These are phyloP conservation scores for Cristatella mucedo DNA, from an alignment of 2,888 invertebrate genomes.

Conservation along the genomic window DNA sequence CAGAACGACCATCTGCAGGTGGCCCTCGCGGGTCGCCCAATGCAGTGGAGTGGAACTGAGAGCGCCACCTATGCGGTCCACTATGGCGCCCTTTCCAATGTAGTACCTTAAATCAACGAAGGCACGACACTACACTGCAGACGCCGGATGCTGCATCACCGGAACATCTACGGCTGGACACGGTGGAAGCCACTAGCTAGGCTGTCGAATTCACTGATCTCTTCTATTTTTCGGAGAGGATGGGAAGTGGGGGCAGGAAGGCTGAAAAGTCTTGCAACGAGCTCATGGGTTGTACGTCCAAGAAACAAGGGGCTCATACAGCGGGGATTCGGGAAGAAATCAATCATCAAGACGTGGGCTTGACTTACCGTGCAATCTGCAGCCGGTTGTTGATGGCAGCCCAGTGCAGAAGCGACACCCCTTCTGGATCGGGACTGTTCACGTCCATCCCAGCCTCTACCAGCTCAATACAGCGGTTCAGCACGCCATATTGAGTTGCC, in stretches of 20 bases:
- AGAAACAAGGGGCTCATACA: too few relatives aligned
- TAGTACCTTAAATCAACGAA: slow-evolving; percentile 46
- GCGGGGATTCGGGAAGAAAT: too few relatives aligned
- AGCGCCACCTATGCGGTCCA: slow-evolving; percentile 90
- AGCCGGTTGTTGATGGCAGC: slow-evolving; percentile 92
- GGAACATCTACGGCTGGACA: too few relatives aligned
- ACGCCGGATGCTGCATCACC: background rate
- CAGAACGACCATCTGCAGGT: slow-evolving; percentile 61
- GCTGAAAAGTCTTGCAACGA: too few relatives aligned
- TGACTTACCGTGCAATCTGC: slow-evolving; percentile 62
- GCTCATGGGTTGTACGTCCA: too few relatives aligned
- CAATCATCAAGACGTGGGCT: too few relatives aligned
- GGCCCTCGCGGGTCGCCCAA: slow-evolving; percentile 87
- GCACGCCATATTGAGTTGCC: slow-evolving; percentile 77
- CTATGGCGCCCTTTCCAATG: slow-evolving; percentile 64
- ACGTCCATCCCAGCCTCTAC: slow-evolving; percentile 75
- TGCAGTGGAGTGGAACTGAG: slow-evolving; percentile 87
- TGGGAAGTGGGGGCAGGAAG: too few relatives aligned
- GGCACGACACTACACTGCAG: too few relatives aligned
- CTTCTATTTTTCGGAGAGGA: too few relatives aligned
- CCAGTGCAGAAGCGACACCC: slow-evolving; percentile 95
- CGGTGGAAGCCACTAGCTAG: too few relatives aligned
- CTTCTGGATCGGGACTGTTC: slow-evolving; percentile 81
- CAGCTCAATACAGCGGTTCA: slow-evolving; percentile 52
- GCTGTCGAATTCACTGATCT: too few relatives aligned